Evolutionary conservation across 2,113 vertebrate species (phyloP).

Genomic region (Coptodon bakossiorum): DNA sequence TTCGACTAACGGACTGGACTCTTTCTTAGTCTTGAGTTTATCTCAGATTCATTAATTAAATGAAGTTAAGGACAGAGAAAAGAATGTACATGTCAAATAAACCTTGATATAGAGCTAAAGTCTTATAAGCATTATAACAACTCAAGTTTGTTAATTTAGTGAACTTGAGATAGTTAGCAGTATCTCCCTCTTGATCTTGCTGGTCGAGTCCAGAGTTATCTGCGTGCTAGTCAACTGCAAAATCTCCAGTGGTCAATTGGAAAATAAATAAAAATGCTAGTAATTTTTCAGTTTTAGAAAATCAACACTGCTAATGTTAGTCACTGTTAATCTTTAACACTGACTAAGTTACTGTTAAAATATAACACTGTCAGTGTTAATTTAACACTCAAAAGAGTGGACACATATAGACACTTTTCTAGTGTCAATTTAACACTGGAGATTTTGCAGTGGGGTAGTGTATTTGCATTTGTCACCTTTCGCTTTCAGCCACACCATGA

Average conservation of each 20-base stretch:
- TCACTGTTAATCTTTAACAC: background rate
- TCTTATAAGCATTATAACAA: background rate
- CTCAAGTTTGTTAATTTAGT: background rate
- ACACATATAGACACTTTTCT: background rate
- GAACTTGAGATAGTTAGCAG: background rate
- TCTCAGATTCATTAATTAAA: background rate
- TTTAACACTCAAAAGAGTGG: background rate
- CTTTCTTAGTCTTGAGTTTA: background rate
- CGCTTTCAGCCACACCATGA: background rate
- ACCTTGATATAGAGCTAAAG: background rate
- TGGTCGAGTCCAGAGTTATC: background rate
- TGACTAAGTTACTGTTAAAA: background rate
- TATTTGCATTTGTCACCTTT: background rate
- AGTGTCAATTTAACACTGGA: background rate
- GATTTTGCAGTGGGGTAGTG: fast-evolving
- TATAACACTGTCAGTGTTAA: background rate
- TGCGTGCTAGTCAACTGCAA: background rate
- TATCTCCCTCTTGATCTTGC: background rate
- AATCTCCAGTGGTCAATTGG: background rate
- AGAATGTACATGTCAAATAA: background rate
- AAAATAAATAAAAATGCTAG: background rate
- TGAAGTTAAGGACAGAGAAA: background rate
- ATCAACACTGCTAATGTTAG: background rate
- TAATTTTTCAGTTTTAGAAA: background rate
- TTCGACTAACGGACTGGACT: background rate